A percentile compares a stretch with the other conserved stretches of the same genome.
phyloP scores from a whole-genome alignment of 37 sponge, comb jelly and placozoan genomes.

The Cliona cf. orientalis region DNA sequence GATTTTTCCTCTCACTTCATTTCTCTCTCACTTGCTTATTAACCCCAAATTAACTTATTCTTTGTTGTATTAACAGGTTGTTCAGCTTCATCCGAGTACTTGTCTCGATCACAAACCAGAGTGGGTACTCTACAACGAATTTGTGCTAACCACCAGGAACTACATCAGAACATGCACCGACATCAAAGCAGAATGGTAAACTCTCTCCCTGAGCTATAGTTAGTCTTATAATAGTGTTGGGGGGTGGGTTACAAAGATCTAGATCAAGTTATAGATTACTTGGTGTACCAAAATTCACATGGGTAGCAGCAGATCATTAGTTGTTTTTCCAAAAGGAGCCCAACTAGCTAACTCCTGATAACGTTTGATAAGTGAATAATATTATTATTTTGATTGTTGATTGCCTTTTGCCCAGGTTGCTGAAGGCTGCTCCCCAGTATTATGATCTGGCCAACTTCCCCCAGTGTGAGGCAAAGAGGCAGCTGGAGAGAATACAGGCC shows the following conservation, averaged over 20 bases:
- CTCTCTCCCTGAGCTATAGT: neutral
- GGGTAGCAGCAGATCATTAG: no score
- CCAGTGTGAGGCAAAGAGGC: conserved; percentile 96
- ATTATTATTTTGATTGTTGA: neutral
- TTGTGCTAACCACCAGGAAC: conserved; percentile 99
- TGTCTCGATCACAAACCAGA: conserved; percentile 99
- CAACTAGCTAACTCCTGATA: no score
- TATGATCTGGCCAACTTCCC: conserved; percentile 98
- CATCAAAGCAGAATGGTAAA: conserved; percentile 96
- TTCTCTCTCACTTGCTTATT: no score
- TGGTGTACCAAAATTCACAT: no score
- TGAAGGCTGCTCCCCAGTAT: conserved; percentile 90
- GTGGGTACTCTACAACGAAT: conserved; percentile 99
- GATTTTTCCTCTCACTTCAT: no score
- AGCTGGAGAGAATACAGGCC: conserved; percentile 82
- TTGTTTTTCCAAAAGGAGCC: no score
- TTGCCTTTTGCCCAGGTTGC: conserved; percentile 64
- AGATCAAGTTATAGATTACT: no score
- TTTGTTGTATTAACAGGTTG: conserved; percentile 84
- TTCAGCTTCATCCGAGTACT: conserved; percentile 98
- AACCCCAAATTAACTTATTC: no score
- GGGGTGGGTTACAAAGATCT: no score
- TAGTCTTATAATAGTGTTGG: neutral
- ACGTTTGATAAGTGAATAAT: no score
- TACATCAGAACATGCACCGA: conserved; percentile 98